phyloP scores from a whole-genome alignment of 2,888 invertebrate genomes.

The Capitulum mitella region DNA sequence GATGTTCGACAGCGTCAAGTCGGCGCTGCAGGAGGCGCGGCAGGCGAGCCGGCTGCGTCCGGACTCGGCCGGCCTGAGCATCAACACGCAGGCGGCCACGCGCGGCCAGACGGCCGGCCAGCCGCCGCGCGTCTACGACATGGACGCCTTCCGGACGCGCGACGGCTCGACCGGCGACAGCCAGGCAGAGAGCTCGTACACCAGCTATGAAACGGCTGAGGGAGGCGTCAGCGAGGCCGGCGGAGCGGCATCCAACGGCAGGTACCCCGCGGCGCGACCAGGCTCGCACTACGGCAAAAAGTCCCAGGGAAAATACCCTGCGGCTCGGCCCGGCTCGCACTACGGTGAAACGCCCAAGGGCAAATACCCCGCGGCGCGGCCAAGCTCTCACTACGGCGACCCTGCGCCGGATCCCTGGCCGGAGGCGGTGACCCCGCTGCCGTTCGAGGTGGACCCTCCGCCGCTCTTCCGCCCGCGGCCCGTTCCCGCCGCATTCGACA shows the following conservation, averaged over 20 bases:
- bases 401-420: not conserved
- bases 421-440: not conserved
- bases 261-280: not conserved
- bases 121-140: not conserved
- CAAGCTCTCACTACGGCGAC: not conserved
- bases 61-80: no score
- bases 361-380: not conserved
- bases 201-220: not conserved
- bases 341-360: not conserved
- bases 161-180: not conserved
- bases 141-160: not conserved
- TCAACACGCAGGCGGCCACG: not conserved
- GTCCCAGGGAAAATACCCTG: not conserved
- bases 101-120: not conserved
- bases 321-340: not conserved
- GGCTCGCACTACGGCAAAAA: not conserved
- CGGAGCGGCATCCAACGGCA: not conserved
- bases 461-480: not conserved
- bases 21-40: not conserved
- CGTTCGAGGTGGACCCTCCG: not conserved
- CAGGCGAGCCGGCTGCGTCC: not conserved
- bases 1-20: not conserved
- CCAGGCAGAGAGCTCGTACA: not conserved
- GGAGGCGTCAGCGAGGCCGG: not conserved
- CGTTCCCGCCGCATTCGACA: not conserved